phyloP scores from a whole-genome alignment of 2,888 invertebrate genomes.

The Rhopalosiphum nymphaeae region DNA sequence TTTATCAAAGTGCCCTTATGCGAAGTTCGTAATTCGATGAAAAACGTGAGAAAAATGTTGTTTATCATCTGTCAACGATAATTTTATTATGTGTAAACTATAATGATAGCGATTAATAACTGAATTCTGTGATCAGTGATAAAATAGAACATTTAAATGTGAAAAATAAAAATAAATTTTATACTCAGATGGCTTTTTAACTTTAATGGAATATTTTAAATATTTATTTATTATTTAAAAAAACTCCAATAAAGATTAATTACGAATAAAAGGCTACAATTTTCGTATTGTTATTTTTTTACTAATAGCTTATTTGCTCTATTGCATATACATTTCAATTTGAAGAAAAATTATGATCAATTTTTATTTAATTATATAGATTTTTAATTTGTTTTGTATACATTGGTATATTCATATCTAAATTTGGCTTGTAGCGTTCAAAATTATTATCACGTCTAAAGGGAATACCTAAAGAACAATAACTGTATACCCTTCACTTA shows the following conservation, averaged over 20 bases:
- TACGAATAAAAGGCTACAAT: background rate
- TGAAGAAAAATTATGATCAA: background rate
- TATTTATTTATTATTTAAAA: background rate
- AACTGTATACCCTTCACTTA: conserved; percentile 9
- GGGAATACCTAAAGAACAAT: conserved; percentile 51
- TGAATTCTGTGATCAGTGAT: background rate
- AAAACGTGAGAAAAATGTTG: background rate
- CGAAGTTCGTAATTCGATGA: background rate
- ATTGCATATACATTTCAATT: background rate
- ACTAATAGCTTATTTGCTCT: background rate
- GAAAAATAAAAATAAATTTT: background rate
- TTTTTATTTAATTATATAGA: background rate
- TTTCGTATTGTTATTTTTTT: background rate
- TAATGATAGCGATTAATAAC: background rate
- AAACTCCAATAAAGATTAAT: background rate
- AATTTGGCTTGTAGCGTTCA: background rate
- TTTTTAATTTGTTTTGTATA: background rate
- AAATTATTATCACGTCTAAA: conserved; percentile 20
- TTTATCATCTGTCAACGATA: background rate
- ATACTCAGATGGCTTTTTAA: background rate
- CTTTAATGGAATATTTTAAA: background rate
- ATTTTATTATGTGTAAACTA: background rate
- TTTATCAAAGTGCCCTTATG: background rate
- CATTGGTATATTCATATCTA: background rate
- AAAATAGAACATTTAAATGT: background rate